These are phyloP conservation scores for Contarinia nasturtii DNA, from an alignment of 1,140 invertebrate genomes.

Conservation along the genomic window DNA sequence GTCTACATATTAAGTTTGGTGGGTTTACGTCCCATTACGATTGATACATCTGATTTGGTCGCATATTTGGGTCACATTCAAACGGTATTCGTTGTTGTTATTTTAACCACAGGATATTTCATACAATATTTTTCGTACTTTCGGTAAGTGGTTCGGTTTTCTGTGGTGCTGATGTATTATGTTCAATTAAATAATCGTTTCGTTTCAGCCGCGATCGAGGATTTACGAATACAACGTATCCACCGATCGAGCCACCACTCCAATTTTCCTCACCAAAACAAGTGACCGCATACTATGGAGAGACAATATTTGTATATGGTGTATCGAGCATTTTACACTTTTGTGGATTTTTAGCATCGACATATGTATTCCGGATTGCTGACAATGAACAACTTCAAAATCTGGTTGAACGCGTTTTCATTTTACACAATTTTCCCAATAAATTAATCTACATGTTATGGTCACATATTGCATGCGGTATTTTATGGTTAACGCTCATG, in stretches of 20 bases:
- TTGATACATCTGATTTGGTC: constrained; percentile 33
- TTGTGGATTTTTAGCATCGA: constrained; percentile 51
- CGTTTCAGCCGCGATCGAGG: constrained; percentile 49
- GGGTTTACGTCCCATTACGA: constrained; percentile 47
- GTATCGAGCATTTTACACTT: constrained; percentile 61
- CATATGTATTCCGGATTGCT: constrained; percentile 58
- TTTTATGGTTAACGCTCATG: constrained; percentile 18
- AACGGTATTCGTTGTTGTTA: constrained; percentile 39
- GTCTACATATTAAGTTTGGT: constrained; percentile 48
- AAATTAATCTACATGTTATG: constrained; percentile 45
- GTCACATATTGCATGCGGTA: constrained; percentile 44
- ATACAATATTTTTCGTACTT: constrained; percentile 59
- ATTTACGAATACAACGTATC: constrained; percentile 34
- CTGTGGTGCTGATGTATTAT: background rate
- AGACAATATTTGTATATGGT: constrained; percentile 52
- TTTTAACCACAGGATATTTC: constrained; percentile 48
- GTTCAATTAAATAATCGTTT: constrained; percentile 3
- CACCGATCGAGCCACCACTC: no score
- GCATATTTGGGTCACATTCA: constrained; percentile 44
- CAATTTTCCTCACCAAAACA: background rate
- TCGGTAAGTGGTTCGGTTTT: constrained; percentile 26
- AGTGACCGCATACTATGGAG: constrained; percentile 30
- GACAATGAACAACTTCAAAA: constrained; percentile 76
- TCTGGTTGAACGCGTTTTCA: constrained; percentile 63
- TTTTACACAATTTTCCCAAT: constrained; percentile 28